These are phyloP conservation scores for Tetraneura akinire DNA, from an alignment of 1,140 invertebrate genomes.

Conservation along the genomic window DNA sequence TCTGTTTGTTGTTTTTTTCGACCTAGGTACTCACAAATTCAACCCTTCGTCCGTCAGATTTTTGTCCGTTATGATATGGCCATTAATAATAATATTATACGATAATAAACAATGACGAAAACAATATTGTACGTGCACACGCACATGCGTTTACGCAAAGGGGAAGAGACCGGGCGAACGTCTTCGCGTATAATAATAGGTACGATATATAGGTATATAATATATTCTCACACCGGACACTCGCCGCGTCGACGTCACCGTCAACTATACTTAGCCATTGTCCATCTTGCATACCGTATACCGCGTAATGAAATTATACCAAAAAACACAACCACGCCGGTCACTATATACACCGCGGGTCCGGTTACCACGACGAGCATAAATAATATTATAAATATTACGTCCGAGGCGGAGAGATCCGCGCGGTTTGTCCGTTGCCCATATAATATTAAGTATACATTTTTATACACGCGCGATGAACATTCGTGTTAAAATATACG, in stretches of 20 bases:
- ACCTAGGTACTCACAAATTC: neutral
- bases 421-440: neutral
- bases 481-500: no score
- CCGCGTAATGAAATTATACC: no score
- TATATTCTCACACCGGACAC: slow-evolving; percentile 45
- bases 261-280: neutral
- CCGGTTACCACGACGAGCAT: no score
- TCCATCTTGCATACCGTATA: no score
- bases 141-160: neutral
- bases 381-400: no score
- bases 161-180: neutral
- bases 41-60: slow-evolving; percentile 15
- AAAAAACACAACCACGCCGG: neutral
- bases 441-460: no score
- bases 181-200: neutral
- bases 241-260: neutral
- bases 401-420: neutral
- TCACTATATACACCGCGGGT: neutral
- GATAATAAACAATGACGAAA: slow-evolving; percentile 40
- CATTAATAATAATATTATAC: slow-evolving; percentile 33
- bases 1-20: neutral
- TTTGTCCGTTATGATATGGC: slow-evolving; percentile 42
- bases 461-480: neutral
- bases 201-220: neutral
- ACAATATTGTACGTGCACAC: neutral